Evolutionary conservation across 2,888 invertebrate genomes (phyloP), one percentile per base, ranked within the genome.

Genomic region (Chironomus riparius): DNA sequence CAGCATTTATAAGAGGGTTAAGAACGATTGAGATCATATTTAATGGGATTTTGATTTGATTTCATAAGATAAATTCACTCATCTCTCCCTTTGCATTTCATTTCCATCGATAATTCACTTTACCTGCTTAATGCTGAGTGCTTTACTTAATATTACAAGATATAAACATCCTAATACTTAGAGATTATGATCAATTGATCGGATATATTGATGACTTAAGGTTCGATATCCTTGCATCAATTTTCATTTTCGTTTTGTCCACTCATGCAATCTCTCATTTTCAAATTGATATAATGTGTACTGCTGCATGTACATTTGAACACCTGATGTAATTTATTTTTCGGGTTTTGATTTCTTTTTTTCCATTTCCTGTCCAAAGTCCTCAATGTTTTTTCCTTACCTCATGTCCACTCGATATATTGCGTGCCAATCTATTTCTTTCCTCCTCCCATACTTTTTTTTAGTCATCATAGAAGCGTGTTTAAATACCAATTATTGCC

Each of bases 1-100:
- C 38, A 38, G 56, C 62, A 68, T 47, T 65, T 13, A 47, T 28
- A 10, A n/a, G 72, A 22, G 61, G 61, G 47, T 28, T 28, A 62
- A 38, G 38, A 38, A 38, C 28, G 24, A 38, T 47, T n/a, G 65
- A 68, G 74, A 74, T 74, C 47, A 74, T 47, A 61, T 24, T 74
- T 68, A 68, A 74, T 74, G 74, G 74, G 65, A 74, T 74, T 74
- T 74, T 74, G 72, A 73, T 62, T 73, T 62, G 71, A 22, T 71
- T 71, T 71, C 61, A 72, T 72, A 72, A 72, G 38, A 38, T 38
- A 38, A 38, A 38, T 38, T 38, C 38, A 38, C 38, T 38, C 38
- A 38, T 38, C 38, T 72, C 56, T 56, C 56, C 56, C 56, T 56
- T n/a, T 50, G 10, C 50, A 15, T 15, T 56, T 56, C 56, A 18